phyloP scores from a whole-genome alignment of 1,140 invertebrate species.

The Drosophila lini region DNA sequence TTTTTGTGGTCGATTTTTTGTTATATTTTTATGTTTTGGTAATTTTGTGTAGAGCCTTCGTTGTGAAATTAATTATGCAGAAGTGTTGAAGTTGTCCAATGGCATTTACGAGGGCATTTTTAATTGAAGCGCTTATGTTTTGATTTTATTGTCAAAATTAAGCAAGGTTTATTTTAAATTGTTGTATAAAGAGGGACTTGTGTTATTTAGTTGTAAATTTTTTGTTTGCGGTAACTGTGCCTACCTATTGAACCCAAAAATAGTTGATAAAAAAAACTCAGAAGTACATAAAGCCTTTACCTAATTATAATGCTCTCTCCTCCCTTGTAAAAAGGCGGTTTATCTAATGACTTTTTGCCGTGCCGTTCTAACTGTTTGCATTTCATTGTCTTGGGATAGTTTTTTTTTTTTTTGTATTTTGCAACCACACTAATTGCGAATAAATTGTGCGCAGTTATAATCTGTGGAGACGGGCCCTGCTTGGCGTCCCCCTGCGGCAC shows the following conservation, averaged over 20 bases:
- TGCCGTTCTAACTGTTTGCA: slow-evolving; percentile 51
- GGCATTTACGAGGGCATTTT: slow-evolving; percentile 27
- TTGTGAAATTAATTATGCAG: slow-evolving; percentile 47
- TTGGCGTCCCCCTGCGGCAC: neutral
- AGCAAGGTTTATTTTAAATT: neutral
- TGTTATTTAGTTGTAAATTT: neutral
- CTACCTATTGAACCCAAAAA: slow-evolving; percentile 10
- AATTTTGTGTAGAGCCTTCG: slow-evolving; percentile 23
- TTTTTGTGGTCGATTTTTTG: slow-evolving; percentile 11
- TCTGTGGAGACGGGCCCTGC: slow-evolving; percentile 27
- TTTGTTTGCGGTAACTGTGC: neutral
- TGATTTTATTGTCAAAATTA: neutral
- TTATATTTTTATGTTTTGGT: neutral
- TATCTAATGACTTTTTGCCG: slow-evolving; percentile 57
- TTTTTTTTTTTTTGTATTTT: slow-evolving; percentile 30
- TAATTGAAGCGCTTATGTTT: slow-evolving; percentile 15
- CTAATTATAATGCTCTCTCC: slow-evolving; percentile 27
- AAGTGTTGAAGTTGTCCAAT: slow-evolving; percentile 33
- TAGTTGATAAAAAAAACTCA: slow-evolving; percentile 6
- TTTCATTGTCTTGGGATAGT: slow-evolving; percentile 53
- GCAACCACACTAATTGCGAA: slow-evolving; percentile 57
- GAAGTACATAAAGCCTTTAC: slow-evolving; percentile 13
- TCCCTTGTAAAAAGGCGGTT: slow-evolving; percentile 11
- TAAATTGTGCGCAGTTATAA: slow-evolving; percentile 58
- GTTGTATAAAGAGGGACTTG: neutral